Base-by-base conservation (phyloP, 2,888 invertebrate genomes). In the Lasioglossum figueresi region DNA sequence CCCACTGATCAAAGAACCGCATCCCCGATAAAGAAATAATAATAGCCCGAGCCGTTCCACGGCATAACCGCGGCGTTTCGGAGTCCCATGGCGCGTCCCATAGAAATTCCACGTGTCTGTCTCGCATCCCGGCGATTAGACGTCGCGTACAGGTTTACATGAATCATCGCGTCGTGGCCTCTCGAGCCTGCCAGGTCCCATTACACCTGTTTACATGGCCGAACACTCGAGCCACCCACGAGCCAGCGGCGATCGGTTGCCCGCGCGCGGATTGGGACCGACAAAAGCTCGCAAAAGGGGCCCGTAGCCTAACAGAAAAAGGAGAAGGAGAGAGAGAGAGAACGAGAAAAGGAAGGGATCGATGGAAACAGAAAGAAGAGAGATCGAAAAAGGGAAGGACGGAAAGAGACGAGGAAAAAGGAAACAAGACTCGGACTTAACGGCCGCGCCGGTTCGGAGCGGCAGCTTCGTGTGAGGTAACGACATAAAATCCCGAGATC, bases 391-490 rank as follows among this genome's bases (percentile, higher is more conserved):
- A 40, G 16, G 14, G 40, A 19, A n/a, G 63, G 52, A 52, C 52
- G 16, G 63, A 31, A 66, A 31, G 31, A 31, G 31, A 78, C 77
- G 48, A n/a, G 31, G 56, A 70, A 40, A n/a, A 63, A 48, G 34
- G 68, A 52, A 31, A 59, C 34, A 52, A 78, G 79, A 59, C n/a
- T 77, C 74, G 74, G 34, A 86, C 83, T 91, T 90, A 91, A 91
- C 89, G 87, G 87, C 37, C 86, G 79, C 83, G 87, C 37, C 85
- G 79, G 84, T 82, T 82, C 82, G 84, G 82, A 82, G 83, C 86
- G 83, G 88, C 87, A 93, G 91, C 93, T 90, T 94, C 94, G 94
- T 94, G 94, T 94, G 94, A 93, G 94, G 94, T 93, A 93, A 92
- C 92, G 92, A 92, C 91, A 93, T 92, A 93, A 93, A 93, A 92